Conservation (phyloP, 2,888 invertebrate species). For the Synergus japonicus region DNA sequence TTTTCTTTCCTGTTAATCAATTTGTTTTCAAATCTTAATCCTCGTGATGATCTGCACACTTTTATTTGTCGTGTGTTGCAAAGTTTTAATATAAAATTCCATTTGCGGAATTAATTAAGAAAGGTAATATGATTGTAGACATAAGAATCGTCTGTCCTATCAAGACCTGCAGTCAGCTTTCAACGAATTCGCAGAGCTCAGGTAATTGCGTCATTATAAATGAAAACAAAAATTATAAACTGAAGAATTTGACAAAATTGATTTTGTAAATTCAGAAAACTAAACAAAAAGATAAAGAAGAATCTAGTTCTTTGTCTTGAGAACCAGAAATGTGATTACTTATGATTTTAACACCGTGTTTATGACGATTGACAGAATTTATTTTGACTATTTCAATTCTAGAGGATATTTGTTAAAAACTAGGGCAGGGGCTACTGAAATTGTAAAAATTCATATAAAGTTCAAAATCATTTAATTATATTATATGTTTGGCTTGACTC, state of each 20-base stretch:
- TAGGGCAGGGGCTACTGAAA: background rate
- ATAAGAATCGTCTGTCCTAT: conserved; percentile 88
- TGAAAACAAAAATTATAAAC: conserved; percentile 6
- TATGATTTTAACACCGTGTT: background rate
- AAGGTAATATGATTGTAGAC: conserved; percentile 80
- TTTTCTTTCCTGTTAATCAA: background rate
- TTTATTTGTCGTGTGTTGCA: conserved; percentile 18
- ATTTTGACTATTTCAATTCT: background rate
- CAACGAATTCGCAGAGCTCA: conserved; percentile 86
- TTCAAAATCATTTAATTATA: background rate
- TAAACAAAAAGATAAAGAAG: background rate
- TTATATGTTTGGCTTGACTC: background rate
- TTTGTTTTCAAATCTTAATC: background rate
- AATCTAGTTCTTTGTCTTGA: background rate
- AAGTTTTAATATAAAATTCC: conserved; percentile 46
- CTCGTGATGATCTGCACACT: conserved; percentile 10
- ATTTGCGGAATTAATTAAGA: conserved; percentile 55
- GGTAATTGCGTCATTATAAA: conserved; percentile 78
- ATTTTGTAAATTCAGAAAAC: background rate
- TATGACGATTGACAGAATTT: background rate
- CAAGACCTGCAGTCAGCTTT: conserved; percentile 86
- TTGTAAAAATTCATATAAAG: background rate
- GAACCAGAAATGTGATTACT: background rate
- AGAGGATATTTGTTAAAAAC: background rate
- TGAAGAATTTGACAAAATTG: background rate